These are phyloP conservation scores for Congeria kusceri DNA, from an alignment of 2,888 invertebrate species.

Conservation along the genomic window DNA sequence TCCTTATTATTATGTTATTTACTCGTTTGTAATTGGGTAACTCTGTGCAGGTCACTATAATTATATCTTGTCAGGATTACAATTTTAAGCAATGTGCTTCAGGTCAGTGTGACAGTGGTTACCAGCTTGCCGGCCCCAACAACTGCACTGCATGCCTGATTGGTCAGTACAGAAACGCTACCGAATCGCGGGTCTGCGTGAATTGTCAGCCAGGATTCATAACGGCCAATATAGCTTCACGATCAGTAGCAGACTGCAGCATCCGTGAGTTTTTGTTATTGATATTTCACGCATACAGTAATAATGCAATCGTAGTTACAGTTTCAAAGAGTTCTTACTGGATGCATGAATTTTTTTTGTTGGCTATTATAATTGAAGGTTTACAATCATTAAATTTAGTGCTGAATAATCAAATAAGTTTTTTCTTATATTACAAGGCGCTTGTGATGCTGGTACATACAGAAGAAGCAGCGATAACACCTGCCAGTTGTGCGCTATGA, in stretches of 20 bases:
- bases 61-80: too few species aligned
- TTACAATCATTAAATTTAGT: too few species aligned
- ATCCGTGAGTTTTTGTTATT: slow-evolving; percentile 53
- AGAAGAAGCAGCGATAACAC: slow-evolving; percentile 88
- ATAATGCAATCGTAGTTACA: too few species aligned
- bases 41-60: too few species aligned
- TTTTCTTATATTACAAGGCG: slow-evolving; percentile 84
- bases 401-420: background rate
- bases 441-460: slow-evolving; percentile 94
- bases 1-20: too few species aligned
- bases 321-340: too few species aligned
- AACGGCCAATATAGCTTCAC: slow-evolving; percentile 93
- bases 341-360: too few species aligned
- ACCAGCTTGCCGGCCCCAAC: slow-evolving; percentile 90
- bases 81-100: too few species aligned
- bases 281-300: too few species aligned
- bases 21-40: too few species aligned
- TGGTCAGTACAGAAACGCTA: slow-evolving; percentile 63
- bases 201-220: slow-evolving; percentile 91
- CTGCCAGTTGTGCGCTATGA: slow-evolving; percentile 91
- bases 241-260: slow-evolving; percentile 87
- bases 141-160: slow-evolving; percentile 90
- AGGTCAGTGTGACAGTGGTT: slow-evolving; percentile 63
- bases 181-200: slow-evolving; percentile 45
- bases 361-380: too few species aligned